Evolutionary conservation across 2,888 invertebrate genomes (phyloP).

Genomic region (Morinoia aosen): DNA sequence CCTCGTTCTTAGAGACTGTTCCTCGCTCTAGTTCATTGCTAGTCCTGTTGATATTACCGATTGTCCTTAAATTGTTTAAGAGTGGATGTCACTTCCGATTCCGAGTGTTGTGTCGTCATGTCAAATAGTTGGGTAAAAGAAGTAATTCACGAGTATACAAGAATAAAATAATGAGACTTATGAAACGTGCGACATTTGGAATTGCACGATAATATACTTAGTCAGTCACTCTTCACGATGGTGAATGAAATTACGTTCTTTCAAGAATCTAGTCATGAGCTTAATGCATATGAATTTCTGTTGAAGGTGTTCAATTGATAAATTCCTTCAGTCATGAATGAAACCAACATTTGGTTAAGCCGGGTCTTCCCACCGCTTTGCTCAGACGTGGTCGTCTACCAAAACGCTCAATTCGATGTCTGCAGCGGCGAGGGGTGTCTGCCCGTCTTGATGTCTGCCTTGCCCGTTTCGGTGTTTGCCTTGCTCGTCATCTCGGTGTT

Average conservation of each 20-base stretch:
- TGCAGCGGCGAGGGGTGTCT: neutral
- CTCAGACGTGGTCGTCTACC: neutral
- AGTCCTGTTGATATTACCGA: neutral
- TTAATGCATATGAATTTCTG: neutral
- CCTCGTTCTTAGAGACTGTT: neutral
- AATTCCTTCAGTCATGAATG: neutral
- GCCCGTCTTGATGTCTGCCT: no score
- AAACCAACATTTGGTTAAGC: neutral
- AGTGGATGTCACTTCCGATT: neutral
- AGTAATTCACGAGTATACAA: neutral
- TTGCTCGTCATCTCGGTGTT: no score
- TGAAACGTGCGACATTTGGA: neutral
- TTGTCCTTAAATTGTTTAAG: neutral
- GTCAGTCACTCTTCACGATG: neutral
- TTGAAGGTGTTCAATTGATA: neutral
- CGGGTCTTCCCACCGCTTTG: neutral
- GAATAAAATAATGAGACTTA: neutral
- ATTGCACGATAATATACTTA: neutral
- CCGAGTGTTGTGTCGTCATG: neutral
- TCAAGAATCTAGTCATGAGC: neutral
- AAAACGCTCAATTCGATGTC: neutral
- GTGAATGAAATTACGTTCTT: neutral
- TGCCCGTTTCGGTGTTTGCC: no score
- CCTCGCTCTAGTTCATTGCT: conserved; percentile 7
- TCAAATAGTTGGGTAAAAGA: neutral